phyloP scores from a whole-genome alignment of 1,140 invertebrate genomes.

The Daktulosphaira vitifoliae region DNA sequence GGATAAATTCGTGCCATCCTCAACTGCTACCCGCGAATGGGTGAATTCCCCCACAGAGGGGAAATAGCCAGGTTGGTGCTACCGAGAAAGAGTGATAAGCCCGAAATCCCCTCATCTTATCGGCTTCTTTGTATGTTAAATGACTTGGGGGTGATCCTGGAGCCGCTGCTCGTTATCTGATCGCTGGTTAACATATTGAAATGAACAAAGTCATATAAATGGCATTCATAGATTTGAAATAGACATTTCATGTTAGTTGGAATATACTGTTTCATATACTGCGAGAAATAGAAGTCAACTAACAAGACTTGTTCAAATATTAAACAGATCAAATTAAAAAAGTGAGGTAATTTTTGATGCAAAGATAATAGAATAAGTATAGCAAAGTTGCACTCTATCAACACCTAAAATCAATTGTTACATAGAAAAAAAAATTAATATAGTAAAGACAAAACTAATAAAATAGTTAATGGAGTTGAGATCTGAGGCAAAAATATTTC shows the following conservation, averaged over 20 bases:
- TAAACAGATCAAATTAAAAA: too few relatives aligned
- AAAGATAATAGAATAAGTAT: neutral
- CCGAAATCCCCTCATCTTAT: too few relatives aligned
- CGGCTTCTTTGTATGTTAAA: too few relatives aligned
- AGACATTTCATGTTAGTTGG: slow-evolving; percentile 27
- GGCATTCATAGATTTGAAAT: slow-evolving; percentile 22
- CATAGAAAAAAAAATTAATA: neutral
- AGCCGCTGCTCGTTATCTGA: too few relatives aligned
- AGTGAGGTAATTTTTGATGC: slow-evolving; percentile 14
- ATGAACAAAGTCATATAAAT: slow-evolving; percentile 29
- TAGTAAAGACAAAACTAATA: neutral
- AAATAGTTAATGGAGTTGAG: neutral
- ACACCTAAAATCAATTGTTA: neutral
- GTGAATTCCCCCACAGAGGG: too few relatives aligned
- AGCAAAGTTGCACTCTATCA: slow-evolving; percentile 8
- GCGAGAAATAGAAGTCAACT: slow-evolving; percentile 23
- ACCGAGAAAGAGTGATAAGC: too few relatives aligned
- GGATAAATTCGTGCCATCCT: too few relatives aligned
- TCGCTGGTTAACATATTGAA: too few relatives aligned
- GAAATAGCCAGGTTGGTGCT: too few relatives aligned
- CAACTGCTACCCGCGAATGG: too few relatives aligned
- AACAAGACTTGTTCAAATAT: slow-evolving; percentile 17
- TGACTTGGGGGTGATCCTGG: too few relatives aligned
- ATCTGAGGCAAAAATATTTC: neutral
- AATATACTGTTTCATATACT: slow-evolving; percentile 29